These are phyloP conservation scores for Plebejus argus DNA, from an alignment of 2,888 invertebrate genomes.

Conservation along the genomic window DNA sequence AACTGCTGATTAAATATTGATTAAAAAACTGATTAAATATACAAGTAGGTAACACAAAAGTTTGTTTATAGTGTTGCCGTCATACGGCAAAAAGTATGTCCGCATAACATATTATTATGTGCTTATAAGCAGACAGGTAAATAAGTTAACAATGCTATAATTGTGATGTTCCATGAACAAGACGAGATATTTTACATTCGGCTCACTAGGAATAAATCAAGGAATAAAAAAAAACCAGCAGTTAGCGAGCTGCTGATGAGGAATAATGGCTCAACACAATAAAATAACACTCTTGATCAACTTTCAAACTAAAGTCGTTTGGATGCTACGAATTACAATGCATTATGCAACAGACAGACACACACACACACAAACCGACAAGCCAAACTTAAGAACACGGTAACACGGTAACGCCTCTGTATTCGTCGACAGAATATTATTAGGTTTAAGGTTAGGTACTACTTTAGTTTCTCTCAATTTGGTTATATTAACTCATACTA, in stretches of 20 bases:
- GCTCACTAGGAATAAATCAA: background rate
- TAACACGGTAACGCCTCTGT: too few species aligned
- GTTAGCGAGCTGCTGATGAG: too few species aligned
- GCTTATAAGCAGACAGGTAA: background rate
- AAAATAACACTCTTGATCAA: too few species aligned
- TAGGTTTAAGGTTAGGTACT: too few species aligned
- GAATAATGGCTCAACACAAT: too few species aligned
- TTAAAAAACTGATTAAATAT: too few species aligned
- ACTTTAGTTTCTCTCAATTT: slow-evolving; percentile 6
- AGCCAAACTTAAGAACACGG: background rate
- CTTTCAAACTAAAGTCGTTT: too few species aligned
- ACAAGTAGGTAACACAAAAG: background rate
- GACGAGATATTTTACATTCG: background rate
- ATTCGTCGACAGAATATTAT: too few species aligned
- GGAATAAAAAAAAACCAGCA: too few species aligned
- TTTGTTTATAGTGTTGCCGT: background rate
- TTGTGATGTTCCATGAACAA: background rate
- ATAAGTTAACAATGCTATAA: slow-evolving; percentile 1
- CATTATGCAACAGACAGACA: background rate
- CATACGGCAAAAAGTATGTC: background rate
- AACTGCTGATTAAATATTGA: background rate
- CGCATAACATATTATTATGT: background rate
- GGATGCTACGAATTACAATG: background rate
- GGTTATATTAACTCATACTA: background rate
- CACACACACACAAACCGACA: background rate